These are phyloP conservation scores for Parnassius glacialis DNA, from an alignment of 2,888 invertebrate species.

Conservation along the genomic window DNA sequence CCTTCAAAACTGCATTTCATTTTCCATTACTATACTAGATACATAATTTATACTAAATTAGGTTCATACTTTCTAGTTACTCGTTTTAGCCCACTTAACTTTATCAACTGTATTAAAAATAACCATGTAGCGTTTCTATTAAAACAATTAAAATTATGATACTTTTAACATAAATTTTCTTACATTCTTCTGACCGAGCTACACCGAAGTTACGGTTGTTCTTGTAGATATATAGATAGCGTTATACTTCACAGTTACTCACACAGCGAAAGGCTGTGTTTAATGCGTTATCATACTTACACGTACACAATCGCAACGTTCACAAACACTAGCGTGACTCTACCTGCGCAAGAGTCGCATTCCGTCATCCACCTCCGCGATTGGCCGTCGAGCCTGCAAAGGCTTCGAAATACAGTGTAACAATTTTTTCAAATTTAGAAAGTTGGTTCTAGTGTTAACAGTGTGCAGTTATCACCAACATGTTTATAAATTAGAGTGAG, in stretches of 20 bases:
- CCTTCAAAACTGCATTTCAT: no score
- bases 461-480: slow-evolving; percentile 29
- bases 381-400: slow-evolving; percentile 65
- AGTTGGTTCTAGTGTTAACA: slow-evolving; percentile 49
- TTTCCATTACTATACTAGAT: no score
- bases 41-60: no score
- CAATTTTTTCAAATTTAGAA: slow-evolving; percentile 56
- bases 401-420: slow-evolving; percentile 54
- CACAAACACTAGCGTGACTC: slow-evolving; percentile 44
- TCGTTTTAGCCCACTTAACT: no score
- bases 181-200: no score
- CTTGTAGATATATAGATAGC: slow-evolving; percentile 18
- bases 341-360: slow-evolving; percentile 78
- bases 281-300: slow-evolving; percentile 54
- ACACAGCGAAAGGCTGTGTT: slow-evolving; percentile 38
- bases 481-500: slow-evolving; percentile 39
- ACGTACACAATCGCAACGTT: slow-evolving; percentile 47
- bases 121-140: no score
- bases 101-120: no score
- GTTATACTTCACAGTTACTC: slow-evolving; percentile 25
- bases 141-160: no score
- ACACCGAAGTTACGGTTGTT: neutral
- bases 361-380: slow-evolving; percentile 70
- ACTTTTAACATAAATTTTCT: no score
- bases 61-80: no score